Evolutionary conservation across 2,888 invertebrate genomes (phyloP).

Genomic region (Torymus texanus): DNA sequence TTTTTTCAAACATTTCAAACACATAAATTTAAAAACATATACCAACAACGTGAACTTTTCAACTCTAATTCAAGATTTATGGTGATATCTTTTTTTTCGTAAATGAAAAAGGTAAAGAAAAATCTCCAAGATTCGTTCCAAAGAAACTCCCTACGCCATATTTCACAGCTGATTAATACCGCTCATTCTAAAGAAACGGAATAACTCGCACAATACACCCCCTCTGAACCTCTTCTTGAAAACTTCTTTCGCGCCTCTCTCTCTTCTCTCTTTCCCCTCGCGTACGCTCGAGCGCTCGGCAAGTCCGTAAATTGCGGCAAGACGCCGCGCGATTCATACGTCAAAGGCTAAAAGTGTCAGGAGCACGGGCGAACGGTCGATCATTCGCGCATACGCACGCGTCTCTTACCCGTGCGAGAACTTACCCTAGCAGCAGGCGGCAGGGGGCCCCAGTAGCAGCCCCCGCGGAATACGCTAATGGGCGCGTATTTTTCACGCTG

Average conservation of each 20-base stretch:
- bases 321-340: conserved; percentile 28
- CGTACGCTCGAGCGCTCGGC: conserved; percentile 1
- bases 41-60: too few species aligned
- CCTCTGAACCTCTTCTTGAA: neutral
- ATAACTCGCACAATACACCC: conserved; percentile 16
- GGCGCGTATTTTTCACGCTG: conserved; percentile 39
- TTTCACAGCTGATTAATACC: conserved; percentile 12
- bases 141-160: too few species aligned
- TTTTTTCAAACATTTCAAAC: too few species aligned
- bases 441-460: neutral
- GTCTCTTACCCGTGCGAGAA: neutral
- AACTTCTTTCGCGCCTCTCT: neutral
- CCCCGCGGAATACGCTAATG: conserved; percentile 38
- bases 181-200: neutral
- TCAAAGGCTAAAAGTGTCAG: conserved; percentile 46
- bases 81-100: too few species aligned
- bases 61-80: too few species aligned
- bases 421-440: neutral
- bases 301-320: conserved; percentile 27
- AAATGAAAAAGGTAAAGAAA: neutral
- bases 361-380: conserved; percentile 31
- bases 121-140: neutral
- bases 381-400: conserved; percentile 23
- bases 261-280: neutral
- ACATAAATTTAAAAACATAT: too few species aligned